Base-by-base conservation (phyloP, 2,888 invertebrate genomes). In the Philopedon plagiatum region DNA sequence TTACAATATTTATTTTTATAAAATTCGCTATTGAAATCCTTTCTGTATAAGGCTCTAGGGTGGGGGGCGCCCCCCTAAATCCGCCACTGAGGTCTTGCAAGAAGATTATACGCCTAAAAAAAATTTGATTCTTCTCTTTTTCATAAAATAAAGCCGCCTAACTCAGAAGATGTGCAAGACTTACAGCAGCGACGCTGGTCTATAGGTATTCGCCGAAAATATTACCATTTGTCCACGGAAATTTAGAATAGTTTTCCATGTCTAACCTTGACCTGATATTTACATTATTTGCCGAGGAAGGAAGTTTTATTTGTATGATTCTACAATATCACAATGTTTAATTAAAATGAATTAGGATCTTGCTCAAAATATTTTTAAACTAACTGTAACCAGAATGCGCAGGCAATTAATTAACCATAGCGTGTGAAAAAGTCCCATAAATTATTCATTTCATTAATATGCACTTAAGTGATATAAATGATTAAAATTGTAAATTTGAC, bases 261-360 rank as follows among this genome's bases (percentile, higher is more conserved):
- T 13, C 15, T 26, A n/a, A 5, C 29, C 23, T 29, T 51, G 29
- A 29, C 26, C 29, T 51, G 15, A n/a, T 15, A 29, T 29, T 51
- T 51, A 51, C 7, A 29, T 51, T 29, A 11, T 46, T 23, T n/a
- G 44, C 1, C 29, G 15, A 51, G 51, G 15, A 26, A 51, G 51
- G 51, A 51, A 51, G 26, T 51, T 29, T n/a, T 49, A 23, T 49
- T 23, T 23, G 51, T 29, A 51, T 26, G 13, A 51, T 51, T 51
- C 23, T 13, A 15, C n/a, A 21, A 4, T n/a, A 21, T 21, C n/a
- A 23, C 5, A n/a, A 51, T 51, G 26, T 26, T n/a, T 51, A 51
- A 51, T 51, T 51, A 29, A 51, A 51, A 51, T 8, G 51, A 51
- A 51, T 51, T 51, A 51, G 51, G 51, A 29, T 51, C n/a, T 29